Evolutionary conservation across 2,797 vertebrate genomes (phyloP).

Genomic region (Acestrorhynchus altus): DNA sequence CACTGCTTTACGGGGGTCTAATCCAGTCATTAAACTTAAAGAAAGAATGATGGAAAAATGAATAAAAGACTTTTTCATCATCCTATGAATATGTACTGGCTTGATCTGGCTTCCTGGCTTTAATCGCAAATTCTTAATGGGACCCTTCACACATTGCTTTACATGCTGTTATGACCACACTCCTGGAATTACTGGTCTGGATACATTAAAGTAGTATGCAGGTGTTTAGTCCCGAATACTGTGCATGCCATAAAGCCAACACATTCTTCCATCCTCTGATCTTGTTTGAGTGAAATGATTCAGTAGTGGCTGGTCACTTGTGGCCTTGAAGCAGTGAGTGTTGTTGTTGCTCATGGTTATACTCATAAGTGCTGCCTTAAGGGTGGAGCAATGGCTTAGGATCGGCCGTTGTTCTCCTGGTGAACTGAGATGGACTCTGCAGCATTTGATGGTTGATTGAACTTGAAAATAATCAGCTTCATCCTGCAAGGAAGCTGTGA

Average conservation of each 20-base stretch:
- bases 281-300: background rate
- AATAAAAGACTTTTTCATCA: constrained; percentile 62
- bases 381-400: constrained; percentile 64
- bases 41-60: constrained; percentile 53
- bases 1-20: constrained; percentile 70
- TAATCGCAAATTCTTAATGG: constrained; percentile 47
- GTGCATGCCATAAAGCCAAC: background rate
- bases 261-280: background rate
- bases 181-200: background rate
- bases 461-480: constrained; percentile 73
- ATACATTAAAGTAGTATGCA: background rate
- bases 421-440: constrained; percentile 62
- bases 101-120: constrained; percentile 62
- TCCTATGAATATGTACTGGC: constrained; percentile 54
- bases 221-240: background rate
- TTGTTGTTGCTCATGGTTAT: constrained; percentile 61
- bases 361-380: constrained; percentile 46
- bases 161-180: constrained; percentile 10
- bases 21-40: constrained; percentile 70
- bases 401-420: constrained; percentile 70
- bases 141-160: constrained; percentile 29
- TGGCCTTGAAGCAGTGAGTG: constrained; percentile 6
- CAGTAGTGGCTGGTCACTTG: background rate
- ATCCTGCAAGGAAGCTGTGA: constrained; percentile 70
- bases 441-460: constrained; percentile 82